phyloP scores from a whole-genome alignment of 2,113 vertebrate genomes.

The Abramis brama region DNA sequence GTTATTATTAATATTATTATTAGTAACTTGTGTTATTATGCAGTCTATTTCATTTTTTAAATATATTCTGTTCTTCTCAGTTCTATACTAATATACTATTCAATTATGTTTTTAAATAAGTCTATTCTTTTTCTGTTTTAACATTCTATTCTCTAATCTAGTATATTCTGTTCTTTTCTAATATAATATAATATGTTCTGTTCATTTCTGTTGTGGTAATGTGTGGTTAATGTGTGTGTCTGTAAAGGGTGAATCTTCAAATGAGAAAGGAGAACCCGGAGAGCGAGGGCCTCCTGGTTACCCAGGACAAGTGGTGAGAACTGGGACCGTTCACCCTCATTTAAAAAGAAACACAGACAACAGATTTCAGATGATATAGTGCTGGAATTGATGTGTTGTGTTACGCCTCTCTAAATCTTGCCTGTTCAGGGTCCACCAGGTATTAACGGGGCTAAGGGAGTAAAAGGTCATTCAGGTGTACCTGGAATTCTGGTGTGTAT shows the following conservation, averaged over 20 bases:
- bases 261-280: conserved; percentile 44
- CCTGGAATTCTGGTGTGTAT: conserved; percentile 45
- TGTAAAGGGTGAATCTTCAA: conserved; percentile 30
- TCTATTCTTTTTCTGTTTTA: no score
- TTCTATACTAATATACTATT: background rate
- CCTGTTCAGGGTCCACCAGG: conserved; percentile 42
- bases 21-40: background rate
- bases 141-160: background rate
- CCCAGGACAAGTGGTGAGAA: conserved; percentile 36
- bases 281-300: conserved; percentile 26
- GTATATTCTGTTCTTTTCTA: background rate
- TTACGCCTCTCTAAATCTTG: background rate
- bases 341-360: background rate
- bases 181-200: background rate
- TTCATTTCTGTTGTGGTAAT: background rate
- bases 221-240: no score
- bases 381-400: background rate
- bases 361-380: background rate
- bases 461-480: conserved; percentile 37
- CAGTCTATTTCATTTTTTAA: background rate
- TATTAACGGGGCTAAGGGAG: background rate
- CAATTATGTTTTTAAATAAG: background rate
- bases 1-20: background rate
- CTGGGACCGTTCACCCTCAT: background rate
- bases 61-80: background rate